Percentiles rank a stretch among this genome's conserved stretches.
These are phyloP conservation scores for Pemphigus obesinymphae DNA, from an alignment of 1,140 invertebrate genomes.

Conservation along the genomic window DNA sequence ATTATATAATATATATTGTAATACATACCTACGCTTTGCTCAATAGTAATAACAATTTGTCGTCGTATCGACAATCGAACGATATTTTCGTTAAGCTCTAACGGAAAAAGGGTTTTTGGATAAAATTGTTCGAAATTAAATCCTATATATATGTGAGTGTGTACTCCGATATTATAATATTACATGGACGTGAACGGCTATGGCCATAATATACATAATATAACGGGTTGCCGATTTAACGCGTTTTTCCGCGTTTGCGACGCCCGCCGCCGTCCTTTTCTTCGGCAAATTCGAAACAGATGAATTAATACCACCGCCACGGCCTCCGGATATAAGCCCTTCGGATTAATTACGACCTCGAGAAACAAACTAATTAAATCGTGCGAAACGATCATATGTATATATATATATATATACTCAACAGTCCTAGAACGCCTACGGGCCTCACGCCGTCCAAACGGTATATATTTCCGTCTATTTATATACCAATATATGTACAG, in stretches of 20 bases:
- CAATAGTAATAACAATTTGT: too few relatives aligned
- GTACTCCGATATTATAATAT: too few relatives aligned
- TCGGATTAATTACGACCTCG: not conserved
- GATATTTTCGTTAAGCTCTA: too few relatives aligned
- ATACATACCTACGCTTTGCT: too few relatives aligned
- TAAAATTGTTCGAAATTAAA: too few relatives aligned
- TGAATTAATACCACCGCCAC: not conserved
- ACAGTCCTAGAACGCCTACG: not conserved
- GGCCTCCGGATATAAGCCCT: not conserved
- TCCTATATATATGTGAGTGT: too few relatives aligned
- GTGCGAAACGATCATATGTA: not conserved
- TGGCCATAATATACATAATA: too few relatives aligned
- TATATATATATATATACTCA: not conserved
- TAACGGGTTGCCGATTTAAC: not conserved
- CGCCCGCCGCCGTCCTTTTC: not conserved
- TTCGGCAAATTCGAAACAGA: not conserved
- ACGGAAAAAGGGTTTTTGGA: too few relatives aligned
- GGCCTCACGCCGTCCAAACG: not conserved
- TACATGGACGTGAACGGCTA: too few relatives aligned
- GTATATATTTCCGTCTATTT: not conserved
- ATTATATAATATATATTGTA: too few relatives aligned
- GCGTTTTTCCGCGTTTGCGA: not conserved
- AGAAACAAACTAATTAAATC: conserved; percentile 13
- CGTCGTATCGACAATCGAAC: too few relatives aligned
- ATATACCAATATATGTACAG: not conserved